Conservation (phyloP, 2,113 vertebrate species). For the Carassius gibelio region DNA sequence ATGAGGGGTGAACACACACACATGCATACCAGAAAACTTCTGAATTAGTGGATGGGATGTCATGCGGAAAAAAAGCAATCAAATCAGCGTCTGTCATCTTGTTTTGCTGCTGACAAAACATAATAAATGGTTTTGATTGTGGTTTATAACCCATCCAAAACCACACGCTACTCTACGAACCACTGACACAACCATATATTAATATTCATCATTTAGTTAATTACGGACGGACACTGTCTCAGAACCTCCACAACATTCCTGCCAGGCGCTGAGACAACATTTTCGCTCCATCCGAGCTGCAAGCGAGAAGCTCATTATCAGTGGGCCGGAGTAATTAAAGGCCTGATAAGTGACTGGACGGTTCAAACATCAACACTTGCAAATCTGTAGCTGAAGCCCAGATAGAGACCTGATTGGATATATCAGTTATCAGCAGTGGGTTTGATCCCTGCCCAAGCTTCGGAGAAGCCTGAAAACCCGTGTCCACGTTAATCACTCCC, state of each 20-base stretch:
- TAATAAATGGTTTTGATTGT: not conserved
- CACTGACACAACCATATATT: not conserved
- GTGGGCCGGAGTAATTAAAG: not conserved
- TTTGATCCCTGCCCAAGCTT: constrained; percentile 17
- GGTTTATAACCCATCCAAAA: not conserved
- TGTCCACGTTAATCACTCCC: constrained; percentile 22
- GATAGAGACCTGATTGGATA: constrained; percentile 26
- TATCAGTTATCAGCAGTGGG: not conserved
- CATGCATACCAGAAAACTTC: not conserved
- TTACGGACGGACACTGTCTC: not conserved
- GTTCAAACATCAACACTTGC: constrained; percentile 9
- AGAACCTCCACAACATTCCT: not conserved
- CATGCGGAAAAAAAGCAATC: not conserved
- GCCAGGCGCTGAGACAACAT: constrained; percentile 25
- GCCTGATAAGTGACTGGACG: constrained; percentile 8
- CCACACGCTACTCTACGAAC: not conserved
- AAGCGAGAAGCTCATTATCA: constrained; percentile 35
- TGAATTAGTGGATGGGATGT: not conserved
- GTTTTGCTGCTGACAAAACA: not conserved
- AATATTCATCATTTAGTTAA: not conserved
- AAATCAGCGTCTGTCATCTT: not conserved
- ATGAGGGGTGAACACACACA: not conserved
- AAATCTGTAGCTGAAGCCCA: constrained; percentile 19
- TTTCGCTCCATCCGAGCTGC: not conserved
- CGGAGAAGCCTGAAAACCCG: constrained; percentile 15